phyloP scores from a whole-genome alignment of 1,140 invertebrate genomes.

The Drosophila parvula region DNA sequence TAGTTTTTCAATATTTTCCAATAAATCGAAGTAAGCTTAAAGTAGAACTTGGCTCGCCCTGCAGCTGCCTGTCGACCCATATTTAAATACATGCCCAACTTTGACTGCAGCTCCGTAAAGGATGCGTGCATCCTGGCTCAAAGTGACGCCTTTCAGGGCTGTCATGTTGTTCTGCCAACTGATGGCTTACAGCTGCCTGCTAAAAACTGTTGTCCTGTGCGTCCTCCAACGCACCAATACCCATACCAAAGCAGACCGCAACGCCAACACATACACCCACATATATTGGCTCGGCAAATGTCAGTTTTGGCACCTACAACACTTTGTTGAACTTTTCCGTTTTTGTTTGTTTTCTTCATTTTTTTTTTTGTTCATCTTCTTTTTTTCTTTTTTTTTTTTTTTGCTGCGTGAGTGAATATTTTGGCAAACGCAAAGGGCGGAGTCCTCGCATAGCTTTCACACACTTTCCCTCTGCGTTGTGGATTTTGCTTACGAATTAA shows the following conservation, averaged over 20 bases:
- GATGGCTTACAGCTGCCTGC: conserved; percentile 67
- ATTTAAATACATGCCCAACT: background rate
- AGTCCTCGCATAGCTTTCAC: conserved; percentile 40
- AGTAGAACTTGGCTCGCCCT: background rate
- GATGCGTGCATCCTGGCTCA: conserved; percentile 26
- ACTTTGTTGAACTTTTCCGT: conserved; percentile 52
- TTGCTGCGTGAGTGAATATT: conserved; percentile 65
- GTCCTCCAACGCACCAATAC: conserved; percentile 13
- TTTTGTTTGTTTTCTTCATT: conserved; percentile 29
- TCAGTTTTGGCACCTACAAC: conserved; percentile 77
- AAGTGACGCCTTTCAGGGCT: conserved; percentile 54
- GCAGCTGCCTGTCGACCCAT: background rate
- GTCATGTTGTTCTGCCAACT: conserved; percentile 66
- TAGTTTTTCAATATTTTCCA: background rate
- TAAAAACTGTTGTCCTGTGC: conserved; percentile 56
- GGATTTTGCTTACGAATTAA: conserved; percentile 77
- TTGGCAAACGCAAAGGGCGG: conserved; percentile 31
- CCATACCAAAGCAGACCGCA: conserved; percentile 1
- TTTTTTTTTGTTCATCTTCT: conserved; percentile 4
- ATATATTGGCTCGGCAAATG: conserved; percentile 55
- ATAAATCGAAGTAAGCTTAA: background rate
- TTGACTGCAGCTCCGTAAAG: background rate
- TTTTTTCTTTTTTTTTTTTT: conserved; percentile 20
- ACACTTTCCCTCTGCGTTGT: conserved; percentile 41
- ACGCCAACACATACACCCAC: conserved; percentile 8